phyloP scores from a whole-genome alignment of 37 sponge, comb jelly and placozoan genomes.

The Amphimedon queenslandica region DNA sequence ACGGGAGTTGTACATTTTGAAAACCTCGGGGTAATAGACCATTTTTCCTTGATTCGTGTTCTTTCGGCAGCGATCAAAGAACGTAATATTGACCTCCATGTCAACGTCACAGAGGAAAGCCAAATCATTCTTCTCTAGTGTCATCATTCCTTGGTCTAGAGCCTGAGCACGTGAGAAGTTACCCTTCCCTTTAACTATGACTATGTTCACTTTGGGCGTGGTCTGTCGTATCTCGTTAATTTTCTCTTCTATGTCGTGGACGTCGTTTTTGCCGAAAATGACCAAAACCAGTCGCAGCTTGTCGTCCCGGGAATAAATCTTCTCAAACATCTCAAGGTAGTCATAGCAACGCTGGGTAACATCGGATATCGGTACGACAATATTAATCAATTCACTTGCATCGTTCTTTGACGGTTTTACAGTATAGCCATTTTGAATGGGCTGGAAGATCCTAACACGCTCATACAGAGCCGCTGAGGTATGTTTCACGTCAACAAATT shows the following conservation, averaged over 20 bases:
- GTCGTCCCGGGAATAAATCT: conserved; percentile 2
- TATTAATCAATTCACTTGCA: neutral
- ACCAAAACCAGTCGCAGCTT: conserved; percentile 33
- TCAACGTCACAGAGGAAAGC: conserved; percentile 77
- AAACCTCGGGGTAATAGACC: conserved; percentile 70
- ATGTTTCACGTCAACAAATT: conserved; percentile 16
- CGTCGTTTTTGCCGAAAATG: conserved; percentile 48
- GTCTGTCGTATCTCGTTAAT: too few relatives aligned
- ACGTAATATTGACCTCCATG: conserved; percentile 18
- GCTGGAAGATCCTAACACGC: conserved; percentile 42
- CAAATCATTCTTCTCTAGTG: conserved; percentile 24
- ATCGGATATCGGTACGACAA: conserved; percentile 40
- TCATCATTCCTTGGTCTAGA: conserved; percentile 42
- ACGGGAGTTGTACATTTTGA: conserved; percentile 65
- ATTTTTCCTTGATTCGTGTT: conserved; percentile 50
- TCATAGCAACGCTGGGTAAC: conserved; percentile 38
- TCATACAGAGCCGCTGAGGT: neutral
- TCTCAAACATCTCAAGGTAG: conserved; percentile 64
- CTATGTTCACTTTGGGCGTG: conserved; percentile 18
- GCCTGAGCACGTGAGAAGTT: conserved; percentile 51
- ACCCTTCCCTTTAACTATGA: conserved; percentile 40
- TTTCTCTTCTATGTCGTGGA: too few relatives aligned
- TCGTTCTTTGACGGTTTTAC: neutral
- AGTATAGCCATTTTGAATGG: conserved; percentile 30
- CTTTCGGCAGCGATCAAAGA: conserved; percentile 48